These are phyloP conservation scores for Lordiphosa stackelbergi DNA, from an alignment of 1,140 invertebrate species.

Conservation along the genomic window DNA sequence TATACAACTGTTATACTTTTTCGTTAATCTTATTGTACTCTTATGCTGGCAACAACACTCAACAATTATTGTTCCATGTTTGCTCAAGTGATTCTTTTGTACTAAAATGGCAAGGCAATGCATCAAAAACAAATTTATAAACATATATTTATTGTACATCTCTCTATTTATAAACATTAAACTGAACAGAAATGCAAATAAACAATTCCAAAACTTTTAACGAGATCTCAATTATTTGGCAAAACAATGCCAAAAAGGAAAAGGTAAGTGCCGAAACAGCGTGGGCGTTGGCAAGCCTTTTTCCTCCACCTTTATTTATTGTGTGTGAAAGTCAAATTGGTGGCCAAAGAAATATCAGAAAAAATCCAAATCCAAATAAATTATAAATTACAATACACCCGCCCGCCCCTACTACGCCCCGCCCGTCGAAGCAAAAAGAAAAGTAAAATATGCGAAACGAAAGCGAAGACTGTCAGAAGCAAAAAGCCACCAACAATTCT, in stretches of 20 bases:
- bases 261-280: conserved; percentile 13
- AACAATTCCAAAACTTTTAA: conserved; percentile 47
- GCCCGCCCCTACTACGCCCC: background rate
- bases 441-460: conserved; percentile 65
- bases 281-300: conserved; percentile 37
- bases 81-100: conserved; percentile 43
- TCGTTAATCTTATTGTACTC: conserved; percentile 44
- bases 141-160: conserved; percentile 61
- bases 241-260: conserved; percentile 36
- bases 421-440: conserved; percentile 18
- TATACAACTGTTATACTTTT: conserved; percentile 44
- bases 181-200: conserved; percentile 53
- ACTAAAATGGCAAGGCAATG: conserved; percentile 44
- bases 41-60: conserved; percentile 25
- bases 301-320: conserved; percentile 13
- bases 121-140: conserved; percentile 15
- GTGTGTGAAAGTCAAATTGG: conserved; percentile 60
- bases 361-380: conserved; percentile 51
- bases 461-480: conserved; percentile 63
- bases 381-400: conserved; percentile 49
- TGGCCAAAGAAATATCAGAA: too few relatives aligned
- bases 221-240: conserved; percentile 23
- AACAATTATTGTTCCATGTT: conserved; percentile 35
- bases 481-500: conserved; percentile 48
- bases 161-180: conserved; percentile 57